Base-by-base conservation (phyloP, 2,888 invertebrate genomes). In the Macropis europaea region DNA sequence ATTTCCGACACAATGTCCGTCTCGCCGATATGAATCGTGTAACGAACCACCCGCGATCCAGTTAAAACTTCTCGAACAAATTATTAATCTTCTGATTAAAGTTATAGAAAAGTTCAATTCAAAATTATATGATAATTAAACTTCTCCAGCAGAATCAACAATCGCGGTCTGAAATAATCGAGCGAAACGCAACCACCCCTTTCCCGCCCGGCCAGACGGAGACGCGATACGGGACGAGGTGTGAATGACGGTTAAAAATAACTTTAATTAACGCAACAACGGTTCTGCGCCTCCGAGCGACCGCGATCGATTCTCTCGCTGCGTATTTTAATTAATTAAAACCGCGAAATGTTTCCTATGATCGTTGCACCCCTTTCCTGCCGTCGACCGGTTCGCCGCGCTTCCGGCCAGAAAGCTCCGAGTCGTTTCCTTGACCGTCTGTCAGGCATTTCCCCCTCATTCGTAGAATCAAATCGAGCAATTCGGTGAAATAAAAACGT, bases 281-380 rank as follows among this genome's bases (percentile, higher is more conserved):
- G 38, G 22, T 34, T 64, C 19, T 5, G 9, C 30, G 52, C 32
- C 28, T 34, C 13, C 32, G 22, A 24, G 11, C 22, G 36, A n/a
- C 30, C 13, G 2, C 47, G 45, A 69, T 63, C 63, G 73, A 50
- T 47, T 38, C 43, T 32, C 43, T 32, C 30, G 32, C 36, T n/a
- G 11, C 53, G 64, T 61, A 66, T 69, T 66, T 68, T 72, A 64
- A 75, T 75, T 74, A 76, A 74, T 74, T 59, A 63, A 71, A 56
- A 40, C 42, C 59, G 50, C 62, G 32, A 36, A 50, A 34, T 38
- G 62, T 67, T 57, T 59, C 52, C 34, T 34, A 43, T 57, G 40
- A 66, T 59, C 42, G 66, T 36, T 28, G 22, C 42, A 28, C 22
- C 43, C 53, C 28, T 57, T 62, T 43, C 52, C 45, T 47, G 34